Evolutionary conservation across 1,140 invertebrate species (phyloP), one percentile per base, ranked within the genome.

Genomic region (Penaeus indicus): DNA sequence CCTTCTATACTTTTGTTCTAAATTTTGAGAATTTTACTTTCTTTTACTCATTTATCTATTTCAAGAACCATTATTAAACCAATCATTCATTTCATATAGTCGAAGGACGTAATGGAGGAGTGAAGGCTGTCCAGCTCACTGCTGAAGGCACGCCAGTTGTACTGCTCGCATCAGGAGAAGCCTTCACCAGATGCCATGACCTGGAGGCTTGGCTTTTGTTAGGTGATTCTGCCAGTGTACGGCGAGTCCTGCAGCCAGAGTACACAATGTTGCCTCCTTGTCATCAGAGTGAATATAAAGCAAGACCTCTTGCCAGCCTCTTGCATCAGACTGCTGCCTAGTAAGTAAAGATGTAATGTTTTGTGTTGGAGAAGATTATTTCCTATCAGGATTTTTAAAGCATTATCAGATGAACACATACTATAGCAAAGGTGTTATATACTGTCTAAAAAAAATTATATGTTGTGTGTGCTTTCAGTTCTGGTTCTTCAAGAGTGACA

Each of bases 401-500:
- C 38, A 42, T 42, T 42, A 42, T 8, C 7, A 42, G 1, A 42
- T 4, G 3, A 42, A 42, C 38, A 42, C 38, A 42, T 42, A 42
- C 38, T 3, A 42, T 42, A 42, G 38, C 7, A 42, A 42, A 42
- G 38, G 38, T 42, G 5, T 42, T 42, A 42, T 42, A 42, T 42
- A 42, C 38, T 8, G 38, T 42, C 10, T 54, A 54, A 54, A 16
- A 54, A 11, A 54, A 54, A 1, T 54, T 7, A 54, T 13, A 16
- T 80, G 16, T 80, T 11, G 1, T 54, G 1, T 82, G 38, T 19
- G 67, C 7, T 75, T 72, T 11, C 78, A 89, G 88, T 60, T 85
- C 83, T 85, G 88, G 88, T 11, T 89, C n/a, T 94, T 95, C 11
- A 93, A 93, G 80, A 94, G 94, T 83, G 94, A 94, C 90, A 92